Conservation (phyloP, 1,140 invertebrate genomes). For the Drosophila arizonae region DNA sequence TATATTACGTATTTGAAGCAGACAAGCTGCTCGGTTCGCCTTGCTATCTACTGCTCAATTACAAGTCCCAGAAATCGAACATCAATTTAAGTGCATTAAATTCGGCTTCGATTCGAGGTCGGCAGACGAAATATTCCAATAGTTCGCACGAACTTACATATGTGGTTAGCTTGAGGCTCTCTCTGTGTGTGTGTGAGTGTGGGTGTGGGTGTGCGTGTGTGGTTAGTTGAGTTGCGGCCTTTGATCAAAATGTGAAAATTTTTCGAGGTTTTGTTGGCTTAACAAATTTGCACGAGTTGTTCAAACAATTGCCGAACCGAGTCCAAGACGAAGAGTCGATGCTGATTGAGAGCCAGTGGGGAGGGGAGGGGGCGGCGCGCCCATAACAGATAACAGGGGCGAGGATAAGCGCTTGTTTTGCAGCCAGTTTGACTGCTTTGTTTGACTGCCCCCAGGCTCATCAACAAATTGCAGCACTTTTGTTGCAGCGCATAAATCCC, state of each 20-base stretch:
- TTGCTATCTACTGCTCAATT: no score
- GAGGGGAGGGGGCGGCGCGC: not conserved
- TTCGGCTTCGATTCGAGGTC: not conserved
- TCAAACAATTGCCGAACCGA: conserved; percentile 23
- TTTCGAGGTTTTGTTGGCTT: conserved; percentile 26
- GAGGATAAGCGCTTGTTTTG: not conserved
- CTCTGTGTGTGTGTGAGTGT: not conserved
- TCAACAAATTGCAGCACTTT: conserved; percentile 53
- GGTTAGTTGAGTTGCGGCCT: conserved; percentile 22
- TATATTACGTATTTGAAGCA: no score
- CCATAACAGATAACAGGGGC: not conserved
- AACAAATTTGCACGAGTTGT: conserved; percentile 26
- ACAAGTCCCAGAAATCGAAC: no score
- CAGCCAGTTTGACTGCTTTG: conserved; percentile 16
- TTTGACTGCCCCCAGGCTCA: conserved; percentile 40
- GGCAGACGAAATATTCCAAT: not conserved
- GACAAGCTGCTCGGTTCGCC: no score
- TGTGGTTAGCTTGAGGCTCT: conserved; percentile 20
- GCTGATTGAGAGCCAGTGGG: not conserved
- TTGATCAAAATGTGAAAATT: conserved; percentile 42
- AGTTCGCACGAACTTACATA: not conserved
- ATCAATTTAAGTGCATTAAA: no score
- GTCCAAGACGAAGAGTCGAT: conserved; percentile 6
- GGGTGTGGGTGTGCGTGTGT: not conserved
- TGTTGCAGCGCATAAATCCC: conserved; percentile 50